phyloP scores from a whole-genome alignment of 2,888 invertebrate species.

The Drosophila multiciliata region DNA sequence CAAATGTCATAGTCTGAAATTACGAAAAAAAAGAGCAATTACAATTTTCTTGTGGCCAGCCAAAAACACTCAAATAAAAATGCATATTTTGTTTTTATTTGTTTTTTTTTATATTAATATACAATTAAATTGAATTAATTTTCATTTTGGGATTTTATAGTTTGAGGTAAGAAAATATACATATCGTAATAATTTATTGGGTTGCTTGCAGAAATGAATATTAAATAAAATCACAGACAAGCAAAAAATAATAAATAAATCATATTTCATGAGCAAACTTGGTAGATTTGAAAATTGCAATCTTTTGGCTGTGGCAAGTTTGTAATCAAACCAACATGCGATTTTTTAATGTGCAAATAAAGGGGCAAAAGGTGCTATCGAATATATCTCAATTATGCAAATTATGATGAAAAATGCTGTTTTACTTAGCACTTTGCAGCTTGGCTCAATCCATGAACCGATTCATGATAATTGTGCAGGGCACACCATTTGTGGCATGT shows the following conservation, averaged over 20 bases:
- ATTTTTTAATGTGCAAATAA: background rate
- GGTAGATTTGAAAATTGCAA: background rate
- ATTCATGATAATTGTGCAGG: constrained; percentile 16
- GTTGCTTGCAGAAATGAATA: background rate
- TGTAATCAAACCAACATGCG: background rate
- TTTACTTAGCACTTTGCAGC: background rate
- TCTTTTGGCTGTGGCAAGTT: background rate
- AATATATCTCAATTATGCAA: constrained; percentile 3
- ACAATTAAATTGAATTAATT: background rate
- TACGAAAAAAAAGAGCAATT: background rate
- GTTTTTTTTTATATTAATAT: background rate
- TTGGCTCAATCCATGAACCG: background rate
- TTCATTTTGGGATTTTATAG: background rate
- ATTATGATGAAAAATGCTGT: background rate
- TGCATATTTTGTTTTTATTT: background rate
- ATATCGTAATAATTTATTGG: background rate
- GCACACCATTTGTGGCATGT: constrained; percentile 35
- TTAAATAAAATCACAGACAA: background rate
- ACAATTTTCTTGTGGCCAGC: background rate
- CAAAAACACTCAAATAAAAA: background rate
- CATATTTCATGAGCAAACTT: background rate
- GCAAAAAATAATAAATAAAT: background rate
- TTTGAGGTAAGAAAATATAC: background rate
- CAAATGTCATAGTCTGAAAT: constrained; percentile 8
- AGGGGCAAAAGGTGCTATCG: background rate